A percentile compares a stretch with the other conserved stretches of the same genome.
Conservation (phyloP, 2,888 invertebrate species). For the Folsomia candida region DNA sequence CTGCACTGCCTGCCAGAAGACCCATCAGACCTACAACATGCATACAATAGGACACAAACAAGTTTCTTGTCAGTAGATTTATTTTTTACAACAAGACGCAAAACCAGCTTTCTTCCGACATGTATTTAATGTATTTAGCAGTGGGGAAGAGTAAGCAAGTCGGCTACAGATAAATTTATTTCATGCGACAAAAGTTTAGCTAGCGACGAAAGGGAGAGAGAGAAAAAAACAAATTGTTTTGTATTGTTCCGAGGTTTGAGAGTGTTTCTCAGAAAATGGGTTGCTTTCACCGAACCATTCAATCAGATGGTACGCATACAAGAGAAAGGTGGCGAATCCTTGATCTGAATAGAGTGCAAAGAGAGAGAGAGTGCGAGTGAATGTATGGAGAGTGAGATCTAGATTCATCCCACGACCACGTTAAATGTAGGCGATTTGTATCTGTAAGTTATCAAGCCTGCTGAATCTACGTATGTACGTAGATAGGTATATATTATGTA, state of each 20-base stretch:
- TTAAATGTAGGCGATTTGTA: constrained; percentile 1
- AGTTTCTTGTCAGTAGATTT: not conserved
- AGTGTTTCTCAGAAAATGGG: not conserved
- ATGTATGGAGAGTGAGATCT: not conserved
- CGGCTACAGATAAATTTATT: not conserved
- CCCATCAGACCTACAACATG: not conserved
- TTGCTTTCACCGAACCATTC: not conserved
- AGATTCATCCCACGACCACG: not conserved
- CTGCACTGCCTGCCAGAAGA: not conserved
- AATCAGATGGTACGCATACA: not conserved
- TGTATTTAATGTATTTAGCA: too few species aligned
- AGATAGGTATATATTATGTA: too few species aligned
- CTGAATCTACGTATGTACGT: too few species aligned
- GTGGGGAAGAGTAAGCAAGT: not conserved
- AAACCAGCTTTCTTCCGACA: not conserved
- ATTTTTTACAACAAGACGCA: not conserved
- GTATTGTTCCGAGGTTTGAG: too few species aligned
- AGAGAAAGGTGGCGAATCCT: not conserved
- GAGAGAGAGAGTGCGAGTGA: not conserved
- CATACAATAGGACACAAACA: not conserved
- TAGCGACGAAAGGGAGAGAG: too few species aligned
- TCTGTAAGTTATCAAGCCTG: not conserved
- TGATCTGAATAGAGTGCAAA: too few species aligned
- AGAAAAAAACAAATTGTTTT: not conserved
- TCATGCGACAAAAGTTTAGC: not conserved